phyloP scores from a whole-genome alignment of 2,113 vertebrate genomes.

The Nestor notabilis region DNA sequence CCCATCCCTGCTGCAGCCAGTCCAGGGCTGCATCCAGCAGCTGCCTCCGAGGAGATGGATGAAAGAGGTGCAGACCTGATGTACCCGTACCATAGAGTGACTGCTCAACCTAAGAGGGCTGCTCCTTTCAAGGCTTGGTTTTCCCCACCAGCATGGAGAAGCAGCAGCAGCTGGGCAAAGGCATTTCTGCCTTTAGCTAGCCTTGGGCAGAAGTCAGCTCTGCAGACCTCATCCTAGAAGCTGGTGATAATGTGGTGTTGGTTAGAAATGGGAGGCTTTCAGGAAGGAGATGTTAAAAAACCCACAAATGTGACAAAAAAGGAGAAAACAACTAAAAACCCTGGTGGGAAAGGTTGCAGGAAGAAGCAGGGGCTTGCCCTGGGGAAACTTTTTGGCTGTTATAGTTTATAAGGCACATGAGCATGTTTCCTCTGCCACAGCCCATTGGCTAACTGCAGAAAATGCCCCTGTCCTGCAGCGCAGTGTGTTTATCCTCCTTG shows the following conservation, averaged over 20 bases:
- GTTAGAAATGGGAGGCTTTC: not conserved
- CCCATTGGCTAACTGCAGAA: not conserved
- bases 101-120: not conserved
- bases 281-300: not conserved
- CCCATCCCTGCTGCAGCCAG: not conserved
- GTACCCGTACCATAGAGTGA: not conserved
- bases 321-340: not conserved
- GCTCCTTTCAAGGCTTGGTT: not conserved
- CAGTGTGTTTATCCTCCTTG: accelerated
- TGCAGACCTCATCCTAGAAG: not conserved
- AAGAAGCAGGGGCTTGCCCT: not conserved
- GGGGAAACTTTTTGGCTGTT: not conserved
- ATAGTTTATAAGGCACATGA: not conserved
- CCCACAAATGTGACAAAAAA: not conserved
- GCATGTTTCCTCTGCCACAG: not conserved
- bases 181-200: not conserved
- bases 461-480: not conserved
- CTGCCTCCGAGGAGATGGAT: not conserved
- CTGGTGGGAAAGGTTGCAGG: not conserved
- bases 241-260: accelerated
- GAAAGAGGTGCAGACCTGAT: not conserved
- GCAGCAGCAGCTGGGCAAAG: not conserved
- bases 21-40: not conserved
- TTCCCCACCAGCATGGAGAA: not conserved
- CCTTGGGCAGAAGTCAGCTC: accelerated